A percentile compares a stretch with the other conserved stretches of the same genome.
Conservation (phyloP, 2,113 vertebrate genomes). For the Cyanoliseus patagonus region DNA sequence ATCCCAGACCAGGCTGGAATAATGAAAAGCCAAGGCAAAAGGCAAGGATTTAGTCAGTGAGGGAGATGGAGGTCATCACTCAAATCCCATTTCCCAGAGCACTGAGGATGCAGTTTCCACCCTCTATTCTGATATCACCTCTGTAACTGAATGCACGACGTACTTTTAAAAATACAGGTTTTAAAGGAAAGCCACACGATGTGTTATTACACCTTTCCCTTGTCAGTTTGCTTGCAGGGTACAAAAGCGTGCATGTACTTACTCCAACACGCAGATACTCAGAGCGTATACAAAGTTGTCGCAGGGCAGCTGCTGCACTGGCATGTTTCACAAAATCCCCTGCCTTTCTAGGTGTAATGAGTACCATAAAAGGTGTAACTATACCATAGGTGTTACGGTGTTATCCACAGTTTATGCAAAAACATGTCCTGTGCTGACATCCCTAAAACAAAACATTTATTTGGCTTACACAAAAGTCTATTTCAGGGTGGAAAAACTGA, state of each 20-base stretch:
- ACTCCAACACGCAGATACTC: not conserved
- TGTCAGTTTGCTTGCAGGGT: not conserved
- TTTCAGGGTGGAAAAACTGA: not conserved
- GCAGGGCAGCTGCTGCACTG: not conserved
- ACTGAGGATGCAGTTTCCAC: not conserved
- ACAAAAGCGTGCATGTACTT: not conserved
- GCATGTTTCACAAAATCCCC: not conserved
- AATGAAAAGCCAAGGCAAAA: not conserved
- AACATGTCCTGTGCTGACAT: not conserved
- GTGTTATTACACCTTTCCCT: not conserved
- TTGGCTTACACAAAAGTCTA: not conserved
- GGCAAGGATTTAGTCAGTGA: not conserved
- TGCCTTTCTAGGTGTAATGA: not conserved
- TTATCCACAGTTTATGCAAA: not conserved
- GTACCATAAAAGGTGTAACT: not conserved
- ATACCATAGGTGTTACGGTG: not conserved
- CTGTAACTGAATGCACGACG: accelerated
- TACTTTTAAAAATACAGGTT: accelerated
- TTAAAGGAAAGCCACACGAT: not conserved
- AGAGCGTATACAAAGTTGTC: not conserved
- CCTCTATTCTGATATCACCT: not conserved
- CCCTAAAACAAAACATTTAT: not conserved
- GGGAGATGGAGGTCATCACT: not conserved
- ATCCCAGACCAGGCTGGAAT: not conserved
- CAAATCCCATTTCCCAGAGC: not conserved